A percentile compares a stretch with the other conserved stretches of the same genome.
Evolutionary conservation across 2,797 vertebrate species (phyloP).

Genomic region (Girardinus metallicus): DNA sequence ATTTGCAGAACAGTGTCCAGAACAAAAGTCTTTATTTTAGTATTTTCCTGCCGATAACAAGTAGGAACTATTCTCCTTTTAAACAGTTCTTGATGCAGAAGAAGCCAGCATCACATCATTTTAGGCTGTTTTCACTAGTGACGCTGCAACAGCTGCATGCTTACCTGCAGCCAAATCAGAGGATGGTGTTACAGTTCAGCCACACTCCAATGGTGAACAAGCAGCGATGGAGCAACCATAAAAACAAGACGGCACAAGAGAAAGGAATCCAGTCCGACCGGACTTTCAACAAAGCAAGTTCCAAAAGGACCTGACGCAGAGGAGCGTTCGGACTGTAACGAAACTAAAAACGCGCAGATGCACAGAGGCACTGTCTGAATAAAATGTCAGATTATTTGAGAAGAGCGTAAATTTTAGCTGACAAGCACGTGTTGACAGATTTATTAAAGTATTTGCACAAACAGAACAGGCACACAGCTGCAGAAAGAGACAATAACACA

Average conservation of each 20-base stretch:
- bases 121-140: conserved; percentile 29
- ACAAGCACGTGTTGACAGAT: conserved; percentile 8
- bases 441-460: conserved; percentile 5
- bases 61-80: not conserved
- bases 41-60: not conserved
- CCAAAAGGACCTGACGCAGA: conserved; percentile 14
- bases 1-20: not conserved
- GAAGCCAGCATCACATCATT: not conserved
- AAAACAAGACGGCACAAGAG: conserved; percentile 23
- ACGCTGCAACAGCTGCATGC: conserved; percentile 9
- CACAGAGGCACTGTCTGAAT: conserved; percentile 4
- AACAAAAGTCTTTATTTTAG: not conserved
- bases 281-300: conserved; percentile 37
- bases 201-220: conserved; percentile 11
- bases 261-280: conserved; percentile 61
- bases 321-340: not conserved
- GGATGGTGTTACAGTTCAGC: conserved; percentile 17
- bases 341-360: conserved; percentile 4
- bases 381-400: conserved; percentile 7
- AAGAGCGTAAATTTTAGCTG: conserved; percentile 1
- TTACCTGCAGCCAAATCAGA: conserved; percentile 7
- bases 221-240: conserved; percentile 18
- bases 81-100: not conserved
- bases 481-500: not conserved
- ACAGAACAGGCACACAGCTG: not conserved